Evolutionary conservation across 2,888 invertebrate species (phyloP).

Genomic region (Lasioglossum morio): DNA sequence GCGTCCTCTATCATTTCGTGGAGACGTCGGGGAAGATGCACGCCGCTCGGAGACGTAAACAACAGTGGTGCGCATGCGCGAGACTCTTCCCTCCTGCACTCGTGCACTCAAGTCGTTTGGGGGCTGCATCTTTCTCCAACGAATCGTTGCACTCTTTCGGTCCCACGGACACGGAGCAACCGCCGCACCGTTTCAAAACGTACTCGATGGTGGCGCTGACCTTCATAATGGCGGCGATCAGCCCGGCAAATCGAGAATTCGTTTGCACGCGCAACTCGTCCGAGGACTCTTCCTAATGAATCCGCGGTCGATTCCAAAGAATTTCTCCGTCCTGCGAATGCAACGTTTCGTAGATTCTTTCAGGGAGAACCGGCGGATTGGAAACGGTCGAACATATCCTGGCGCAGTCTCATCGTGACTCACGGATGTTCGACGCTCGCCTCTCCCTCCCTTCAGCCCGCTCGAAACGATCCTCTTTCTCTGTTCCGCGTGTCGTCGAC

Average conservation of each 20-base stretch:
- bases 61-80: slow-evolving; percentile 79
- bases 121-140: not conserved
- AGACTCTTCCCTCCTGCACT: slow-evolving; percentile 42
- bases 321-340: not conserved
- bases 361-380: not conserved
- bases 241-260: slow-evolving; percentile 53
- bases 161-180: slow-evolving; percentile 67
- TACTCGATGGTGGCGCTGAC: slow-evolving; percentile 66
- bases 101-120: slow-evolving; percentile 49
- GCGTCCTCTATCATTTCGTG: slow-evolving; percentile 64
- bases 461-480: slow-evolving; percentile 74
- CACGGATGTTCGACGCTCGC: slow-evolving; percentile 71
- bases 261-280: slow-evolving; percentile 2
- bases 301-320: not conserved
- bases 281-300: too few species aligned
- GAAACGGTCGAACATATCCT: slow-evolving; percentile 64
- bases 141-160: slow-evolving; percentile 51
- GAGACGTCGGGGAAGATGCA: slow-evolving; percentile 62
- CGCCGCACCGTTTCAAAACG: slow-evolving; percentile 55
- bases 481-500: slow-evolving; percentile 78
- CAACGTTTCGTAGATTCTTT: not conserved
- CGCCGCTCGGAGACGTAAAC: slow-evolving; percentile 80
- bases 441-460: slow-evolving; percentile 56
- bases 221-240: slow-evolving; percentile 64
- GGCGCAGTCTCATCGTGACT: slow-evolving; percentile 77